Conservation (phyloP, 2,113 vertebrate species). For the Burhinus oedicnemus region DNA sequence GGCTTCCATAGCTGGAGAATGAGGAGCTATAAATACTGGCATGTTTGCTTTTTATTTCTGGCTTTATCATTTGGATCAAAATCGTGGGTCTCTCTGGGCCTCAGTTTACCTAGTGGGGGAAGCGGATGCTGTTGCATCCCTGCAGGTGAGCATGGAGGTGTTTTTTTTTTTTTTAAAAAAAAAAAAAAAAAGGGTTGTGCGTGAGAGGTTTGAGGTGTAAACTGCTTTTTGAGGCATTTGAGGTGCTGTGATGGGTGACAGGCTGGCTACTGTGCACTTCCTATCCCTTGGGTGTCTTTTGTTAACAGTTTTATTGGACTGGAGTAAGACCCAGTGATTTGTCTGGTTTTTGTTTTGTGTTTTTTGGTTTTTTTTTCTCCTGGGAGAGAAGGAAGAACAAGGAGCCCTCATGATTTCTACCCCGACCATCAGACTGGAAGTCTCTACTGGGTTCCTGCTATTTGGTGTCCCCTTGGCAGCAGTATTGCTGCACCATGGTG, state of each 20-base stretch:
- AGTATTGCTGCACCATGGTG: not conserved
- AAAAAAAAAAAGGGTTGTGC: not conserved
- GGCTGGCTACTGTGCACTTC: not conserved
- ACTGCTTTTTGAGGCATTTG: not conserved
- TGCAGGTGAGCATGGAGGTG: not conserved
- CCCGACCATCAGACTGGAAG: not conserved
- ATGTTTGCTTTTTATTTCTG: constrained; percentile 48
- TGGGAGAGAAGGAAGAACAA: not conserved
- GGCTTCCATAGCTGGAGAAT: constrained; percentile 15
- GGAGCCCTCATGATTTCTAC: not conserved
- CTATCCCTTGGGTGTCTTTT: not conserved
- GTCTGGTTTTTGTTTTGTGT: too few species aligned
- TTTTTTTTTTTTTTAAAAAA: too few species aligned
- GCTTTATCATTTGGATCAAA: not conserved
- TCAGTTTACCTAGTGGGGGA: not conserved
- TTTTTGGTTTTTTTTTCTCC: not conserved
- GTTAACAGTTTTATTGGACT: not conserved
- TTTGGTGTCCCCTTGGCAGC: not conserved
- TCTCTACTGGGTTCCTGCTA: not conserved
- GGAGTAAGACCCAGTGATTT: not conserved
- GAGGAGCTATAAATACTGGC: constrained; percentile 48
- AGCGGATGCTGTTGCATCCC: not conserved
- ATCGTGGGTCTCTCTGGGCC: not conserved
- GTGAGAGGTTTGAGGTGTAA: not conserved
- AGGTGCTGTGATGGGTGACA: fast-evolving